Evolutionary conservation across 1,140 invertebrate species (phyloP), one percentile per base, ranked within the genome.

Genomic region (Archivesica marissinica): DNA sequence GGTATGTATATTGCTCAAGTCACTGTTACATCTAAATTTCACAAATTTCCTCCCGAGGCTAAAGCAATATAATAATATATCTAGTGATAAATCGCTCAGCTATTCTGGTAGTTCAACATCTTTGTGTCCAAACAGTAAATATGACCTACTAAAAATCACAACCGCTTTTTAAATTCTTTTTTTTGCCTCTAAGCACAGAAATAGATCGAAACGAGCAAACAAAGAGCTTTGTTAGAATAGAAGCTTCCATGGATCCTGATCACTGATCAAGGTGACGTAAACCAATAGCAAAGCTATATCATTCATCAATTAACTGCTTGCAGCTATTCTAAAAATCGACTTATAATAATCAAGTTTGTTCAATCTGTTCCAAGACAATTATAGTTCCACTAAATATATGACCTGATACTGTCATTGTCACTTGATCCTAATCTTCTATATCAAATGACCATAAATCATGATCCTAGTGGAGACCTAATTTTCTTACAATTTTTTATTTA

Each of bases 101-200:
- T 64, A 64, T 64, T 33, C 59, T 25, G 20, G 59, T n/a, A n/a
- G n/a, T n/a, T n/a, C n/a, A 64, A 30, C 59, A 64, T 64, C 30
- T 64, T 33, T 9, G 25, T 35, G 4, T 35, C 20, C 3, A 52
- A 52, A 7, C 50, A 52, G 50, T 20, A n/a, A 23, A 64, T 35
- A 13, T 64, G 59, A 13, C 15, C 30, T 17, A 3, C 30, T 64
- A 35, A 64, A 33, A 9, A 35, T 25, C 20, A 35, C 59, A 64
- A 30, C 38, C 4, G 33, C 20, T 33, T 35, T 11, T 20, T 20
- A 28, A 64, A 64, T 35, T 64, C 38, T 35, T 20, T 25, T 1
- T 35, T 33, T 33, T 64, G 59, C 59, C 30, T 64, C 25, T 17
- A 7, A 64, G 59, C 59, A 52, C 54, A 64, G 30, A n/a, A 64